These are phyloP conservation scores for Rhynchophorus ferrugineus DNA, from an alignment of 1,140 invertebrate species.

Conservation along the genomic window DNA sequence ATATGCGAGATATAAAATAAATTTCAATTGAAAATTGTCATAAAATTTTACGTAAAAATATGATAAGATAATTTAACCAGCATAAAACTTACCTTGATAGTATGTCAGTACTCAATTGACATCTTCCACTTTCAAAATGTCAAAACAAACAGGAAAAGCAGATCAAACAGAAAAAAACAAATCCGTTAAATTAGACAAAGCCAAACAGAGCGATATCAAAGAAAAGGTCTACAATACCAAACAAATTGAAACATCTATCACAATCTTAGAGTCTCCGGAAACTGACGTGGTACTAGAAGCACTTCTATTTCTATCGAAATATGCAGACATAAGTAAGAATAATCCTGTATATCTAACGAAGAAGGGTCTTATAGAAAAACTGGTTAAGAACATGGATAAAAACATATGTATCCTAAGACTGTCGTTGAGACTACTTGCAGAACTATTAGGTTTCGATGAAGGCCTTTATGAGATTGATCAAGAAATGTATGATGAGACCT, in stretches of 20 bases:
- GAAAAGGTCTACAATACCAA: slow-evolving; percentile 28
- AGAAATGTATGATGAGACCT: slow-evolving; percentile 23
- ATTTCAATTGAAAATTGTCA: too few relatives aligned
- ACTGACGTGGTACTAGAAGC: slow-evolving; percentile 29
- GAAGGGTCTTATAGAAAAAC: slow-evolving; percentile 22
- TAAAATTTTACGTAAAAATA: too few relatives aligned
- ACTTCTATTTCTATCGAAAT: slow-evolving; percentile 31
- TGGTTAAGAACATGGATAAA: slow-evolving; percentile 22
- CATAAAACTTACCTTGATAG: too few relatives aligned
- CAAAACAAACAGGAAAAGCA: background rate
- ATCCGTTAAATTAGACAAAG: slow-evolving; percentile 17
- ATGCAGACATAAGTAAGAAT: slow-evolving; percentile 26
- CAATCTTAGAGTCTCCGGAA: slow-evolving; percentile 31
- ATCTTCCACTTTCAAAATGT: background rate
- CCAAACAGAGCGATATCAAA: slow-evolving; percentile 23
- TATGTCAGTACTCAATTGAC: too few relatives aligned
- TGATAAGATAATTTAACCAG: too few relatives aligned
- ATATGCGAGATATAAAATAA: too few relatives aligned
- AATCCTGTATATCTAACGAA: slow-evolving; percentile 23
- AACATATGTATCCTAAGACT: slow-evolving; percentile 29
- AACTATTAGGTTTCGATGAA: slow-evolving; percentile 20
- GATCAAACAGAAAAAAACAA: slow-evolving; percentile 3
- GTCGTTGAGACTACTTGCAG: slow-evolving; percentile 23
- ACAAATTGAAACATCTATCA: slow-evolving; percentile 30
- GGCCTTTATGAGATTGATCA: slow-evolving; percentile 26